Conservation (phyloP, 2,113 vertebrate genomes). For the Falcunculus frontatus region DNA sequence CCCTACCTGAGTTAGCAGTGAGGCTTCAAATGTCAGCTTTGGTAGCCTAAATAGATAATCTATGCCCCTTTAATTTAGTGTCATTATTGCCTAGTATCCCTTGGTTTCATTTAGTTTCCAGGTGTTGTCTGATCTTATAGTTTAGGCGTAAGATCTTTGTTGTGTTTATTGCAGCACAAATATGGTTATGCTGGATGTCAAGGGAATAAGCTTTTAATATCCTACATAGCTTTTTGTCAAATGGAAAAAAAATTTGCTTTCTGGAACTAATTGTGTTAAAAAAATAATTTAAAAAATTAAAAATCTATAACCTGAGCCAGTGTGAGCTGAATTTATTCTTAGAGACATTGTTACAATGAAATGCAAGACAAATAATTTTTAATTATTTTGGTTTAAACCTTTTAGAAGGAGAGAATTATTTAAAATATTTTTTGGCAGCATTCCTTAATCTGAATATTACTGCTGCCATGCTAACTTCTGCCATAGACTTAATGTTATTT, state of each 20-base stretch:
- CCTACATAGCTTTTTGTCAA: neutral
- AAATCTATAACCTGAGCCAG: neutral
- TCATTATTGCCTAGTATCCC: neutral
- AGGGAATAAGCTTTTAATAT: constrained; percentile 1
- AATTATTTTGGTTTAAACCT: constrained; percentile 10
- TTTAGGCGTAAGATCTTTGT: neutral
- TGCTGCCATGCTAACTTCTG: constrained; percentile 21
- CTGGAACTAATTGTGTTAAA: neutral
- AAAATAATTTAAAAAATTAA: neutral
- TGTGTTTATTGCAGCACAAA: constrained; percentile 16
- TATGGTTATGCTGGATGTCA: neutral
- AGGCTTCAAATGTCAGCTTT: neutral
- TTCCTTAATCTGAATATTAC: constrained; percentile 40
- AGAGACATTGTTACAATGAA: neutral
- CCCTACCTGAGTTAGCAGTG: neutral
- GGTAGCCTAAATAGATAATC: neutral
- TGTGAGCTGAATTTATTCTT: neutral
- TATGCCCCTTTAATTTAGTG: neutral
- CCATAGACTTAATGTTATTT: constrained; percentile 18
- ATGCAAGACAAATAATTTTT: constrained; percentile 20
- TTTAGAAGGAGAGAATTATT: constrained; percentile 17
- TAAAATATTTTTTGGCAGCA: constrained; percentile 46
- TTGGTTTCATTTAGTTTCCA: constrained; percentile 6
- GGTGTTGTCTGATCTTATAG: neutral
- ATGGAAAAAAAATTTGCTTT: neutral